Evolutionary conservation across 2,113 vertebrate species (phyloP), one percentile per base, ranked within the genome.

Genomic region (Lagopus leucura): DNA sequence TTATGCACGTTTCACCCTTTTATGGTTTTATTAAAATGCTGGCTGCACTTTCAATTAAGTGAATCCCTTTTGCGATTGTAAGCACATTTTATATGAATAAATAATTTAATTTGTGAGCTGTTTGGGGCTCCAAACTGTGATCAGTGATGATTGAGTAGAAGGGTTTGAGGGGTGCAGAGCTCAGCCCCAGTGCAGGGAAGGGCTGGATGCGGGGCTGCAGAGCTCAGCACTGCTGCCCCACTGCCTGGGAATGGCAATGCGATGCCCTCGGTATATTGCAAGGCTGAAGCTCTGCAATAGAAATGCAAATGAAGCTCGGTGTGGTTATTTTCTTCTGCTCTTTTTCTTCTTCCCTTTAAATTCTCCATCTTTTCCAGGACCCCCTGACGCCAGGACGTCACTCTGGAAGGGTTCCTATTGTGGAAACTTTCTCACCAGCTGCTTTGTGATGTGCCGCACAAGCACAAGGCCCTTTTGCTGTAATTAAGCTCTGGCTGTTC

Each of bases 21-120:
- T 95, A 86, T 80, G 32, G 93, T 86, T 90, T 90, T 91, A 95
- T 96, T 95, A 83, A 94, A 92, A 92, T 1, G 76, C 86, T 77
- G 80, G 75, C 72, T 94, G 93, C 61, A 14, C 96, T 94, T 86
- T 81, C 94, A 95, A 92, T 86, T 92, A 95, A 88, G 64, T 4
- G 3, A 90, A 90, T 86, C 65, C 69, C 66, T 92, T 71, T 55
- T 83, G 76, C 88, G 63, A 74, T 50, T 86, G 89, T 91, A 91
- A 89, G 88, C 90, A 88, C 90, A 80, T 73, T 91, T 86, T 73
- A 2, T 6, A 77, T 19, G 76, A 92, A 90, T 83, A 93, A 96
- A 88, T 86, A 67, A 90, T 92, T 74, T 22, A 54, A 71, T 91
- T 75, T 86, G 64, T 2, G 2, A 47, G 79, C n/a, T 13, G 32